phyloP scores from a whole-genome alignment of 2,888 invertebrate genomes.

The Drosophila niveifrons region DNA sequence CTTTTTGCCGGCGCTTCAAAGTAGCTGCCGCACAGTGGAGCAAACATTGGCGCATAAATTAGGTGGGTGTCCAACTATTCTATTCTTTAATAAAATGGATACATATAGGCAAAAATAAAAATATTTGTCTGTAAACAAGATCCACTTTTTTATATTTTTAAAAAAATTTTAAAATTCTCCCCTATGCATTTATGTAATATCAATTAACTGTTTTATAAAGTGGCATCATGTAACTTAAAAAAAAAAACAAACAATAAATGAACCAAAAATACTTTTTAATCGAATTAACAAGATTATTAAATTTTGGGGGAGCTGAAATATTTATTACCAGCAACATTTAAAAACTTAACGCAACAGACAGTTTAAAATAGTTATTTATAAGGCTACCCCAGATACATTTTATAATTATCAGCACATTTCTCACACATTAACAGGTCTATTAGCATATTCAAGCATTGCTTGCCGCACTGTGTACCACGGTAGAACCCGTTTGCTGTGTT shows the following conservation, averaged over 20 bases:
- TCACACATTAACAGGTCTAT: conserved; percentile 18
- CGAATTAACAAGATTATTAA: background rate
- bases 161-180: too few relatives aligned
- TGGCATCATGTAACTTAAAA: too few relatives aligned
- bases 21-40: conserved; percentile 48
- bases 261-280: background rate
- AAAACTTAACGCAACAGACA: background rate
- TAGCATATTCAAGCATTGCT: background rate
- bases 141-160: too few relatives aligned
- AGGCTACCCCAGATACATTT: background rate
- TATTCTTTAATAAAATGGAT: too few relatives aligned
- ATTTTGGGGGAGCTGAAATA: background rate
- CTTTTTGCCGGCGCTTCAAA: conserved; percentile 56
- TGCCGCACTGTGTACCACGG: conserved; percentile 35
- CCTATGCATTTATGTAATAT: too few relatives aligned
- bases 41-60: background rate
- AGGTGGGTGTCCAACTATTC: too few relatives aligned
- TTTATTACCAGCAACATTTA: background rate
- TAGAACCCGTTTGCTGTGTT: conserved; percentile 45
- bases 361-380: background rate
- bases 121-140: too few relatives aligned
- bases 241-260: background rate
- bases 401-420: conserved; percentile 10
- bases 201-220: too few relatives aligned
- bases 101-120: too few relatives aligned